These are phyloP conservation scores for Natrix natrix DNA, from an alignment of 2,797 vertebrate genomes.

Conservation along the genomic window DNA sequence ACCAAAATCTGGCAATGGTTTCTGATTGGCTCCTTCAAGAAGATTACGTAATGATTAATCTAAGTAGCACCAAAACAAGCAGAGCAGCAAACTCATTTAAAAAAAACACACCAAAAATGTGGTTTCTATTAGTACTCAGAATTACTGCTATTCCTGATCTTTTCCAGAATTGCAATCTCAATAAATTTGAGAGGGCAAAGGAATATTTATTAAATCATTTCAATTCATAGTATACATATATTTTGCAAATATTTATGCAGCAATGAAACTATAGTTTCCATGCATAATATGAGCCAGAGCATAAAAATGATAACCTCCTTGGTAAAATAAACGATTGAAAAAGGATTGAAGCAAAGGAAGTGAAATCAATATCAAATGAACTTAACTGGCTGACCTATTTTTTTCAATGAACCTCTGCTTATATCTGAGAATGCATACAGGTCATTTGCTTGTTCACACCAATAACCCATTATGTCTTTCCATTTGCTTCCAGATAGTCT, in stretches of 20 bases:
- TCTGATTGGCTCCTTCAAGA: background rate
- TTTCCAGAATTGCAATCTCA: background rate
- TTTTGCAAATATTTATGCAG: background rate
- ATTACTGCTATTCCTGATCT: background rate
- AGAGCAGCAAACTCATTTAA: background rate
- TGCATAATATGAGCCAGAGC: background rate
- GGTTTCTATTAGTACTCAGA: background rate
- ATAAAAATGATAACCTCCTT: background rate
- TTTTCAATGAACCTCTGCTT: background rate
- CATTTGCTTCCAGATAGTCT: background rate
- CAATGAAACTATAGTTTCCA: background rate
- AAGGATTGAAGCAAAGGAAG: background rate
- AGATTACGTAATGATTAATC: background rate
- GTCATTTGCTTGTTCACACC: background rate
- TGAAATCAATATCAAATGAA: background rate
- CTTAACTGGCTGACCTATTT: background rate
- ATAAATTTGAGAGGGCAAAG: background rate
- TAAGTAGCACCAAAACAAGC: background rate
- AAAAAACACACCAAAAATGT: background rate
- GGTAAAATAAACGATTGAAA: background rate
- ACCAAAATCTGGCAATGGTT: background rate
- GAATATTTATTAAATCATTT: background rate
- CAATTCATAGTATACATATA: background rate
- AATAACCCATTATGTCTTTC: too few relatives aligned
- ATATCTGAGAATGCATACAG: background rate